These are phyloP conservation scores for Netelia inedita DNA, from an alignment of 2,888 invertebrate genomes.

Conservation along the genomic window DNA sequence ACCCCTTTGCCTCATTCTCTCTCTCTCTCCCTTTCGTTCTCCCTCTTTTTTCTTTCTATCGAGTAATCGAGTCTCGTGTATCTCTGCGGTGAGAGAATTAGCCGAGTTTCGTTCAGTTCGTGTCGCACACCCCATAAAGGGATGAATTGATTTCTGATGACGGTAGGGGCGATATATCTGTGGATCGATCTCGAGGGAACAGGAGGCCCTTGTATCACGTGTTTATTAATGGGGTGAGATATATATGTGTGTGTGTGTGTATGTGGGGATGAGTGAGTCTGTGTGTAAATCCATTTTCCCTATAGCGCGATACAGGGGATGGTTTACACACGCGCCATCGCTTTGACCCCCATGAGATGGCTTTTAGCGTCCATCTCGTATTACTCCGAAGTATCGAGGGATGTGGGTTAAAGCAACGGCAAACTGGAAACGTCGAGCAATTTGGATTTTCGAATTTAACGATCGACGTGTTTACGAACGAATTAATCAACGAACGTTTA, in stretches of 20 bases:
- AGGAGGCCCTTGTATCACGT: background rate
- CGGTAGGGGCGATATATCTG: background rate
- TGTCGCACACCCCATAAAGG: background rate
- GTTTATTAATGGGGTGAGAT: background rate
- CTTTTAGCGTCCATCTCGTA: too few relatives aligned
- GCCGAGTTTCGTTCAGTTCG: background rate
- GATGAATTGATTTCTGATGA: constrained; percentile 21
- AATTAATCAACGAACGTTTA: too few relatives aligned
- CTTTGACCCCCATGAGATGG: too few relatives aligned
- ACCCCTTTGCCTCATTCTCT: background rate
- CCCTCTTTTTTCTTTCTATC: too few relatives aligned
- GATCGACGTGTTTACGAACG: too few relatives aligned
- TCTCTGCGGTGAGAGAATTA: constrained; percentile 13
- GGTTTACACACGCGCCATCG: too few relatives aligned
- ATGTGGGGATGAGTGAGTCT: background rate
- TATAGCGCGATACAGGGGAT: too few relatives aligned
- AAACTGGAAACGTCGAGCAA: too few relatives aligned
- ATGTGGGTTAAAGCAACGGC: too few relatives aligned
- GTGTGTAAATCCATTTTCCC: too few relatives aligned
- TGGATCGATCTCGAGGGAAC: background rate
- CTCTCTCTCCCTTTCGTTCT: background rate
- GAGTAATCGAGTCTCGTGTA: constrained; percentile 9
- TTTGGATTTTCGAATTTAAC: too few relatives aligned
- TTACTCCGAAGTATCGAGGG: too few relatives aligned
- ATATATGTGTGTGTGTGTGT: background rate